A percentile compares a stretch with the other conserved stretches of the same genome.
These are phyloP conservation scores for Drymonia ruficornis DNA, from an alignment of 2,888 invertebrate species.

Conservation along the genomic window DNA sequence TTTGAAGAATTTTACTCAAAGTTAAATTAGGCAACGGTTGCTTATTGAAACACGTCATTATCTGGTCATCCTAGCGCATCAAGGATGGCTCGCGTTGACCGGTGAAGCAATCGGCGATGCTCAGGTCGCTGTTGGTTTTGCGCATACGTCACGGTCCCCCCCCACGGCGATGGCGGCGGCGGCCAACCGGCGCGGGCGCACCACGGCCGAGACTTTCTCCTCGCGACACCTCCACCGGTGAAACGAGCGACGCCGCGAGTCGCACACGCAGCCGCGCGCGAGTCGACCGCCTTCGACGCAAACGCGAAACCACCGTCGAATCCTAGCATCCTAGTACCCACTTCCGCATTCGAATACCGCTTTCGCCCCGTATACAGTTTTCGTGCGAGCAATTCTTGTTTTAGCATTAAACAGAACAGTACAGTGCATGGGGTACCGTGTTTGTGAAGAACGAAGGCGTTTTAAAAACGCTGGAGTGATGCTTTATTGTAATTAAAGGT, in stretches of 20 bases:
- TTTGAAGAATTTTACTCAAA: neutral
- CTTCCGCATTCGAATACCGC: slow-evolving; percentile 71
- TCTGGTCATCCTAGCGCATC: slow-evolving; percentile 27
- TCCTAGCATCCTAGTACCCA: slow-evolving; percentile 33
- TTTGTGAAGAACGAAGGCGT: slow-evolving; percentile 38
- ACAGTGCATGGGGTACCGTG: slow-evolving; percentile 46
- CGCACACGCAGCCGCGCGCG: slow-evolving; percentile 72
- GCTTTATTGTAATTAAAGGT: slow-evolving; percentile 69
- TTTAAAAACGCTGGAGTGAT: slow-evolving; percentile 57
- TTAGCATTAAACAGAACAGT: slow-evolving; percentile 40
- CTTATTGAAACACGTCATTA: slow-evolving; percentile 26
- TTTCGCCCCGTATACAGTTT: slow-evolving; percentile 77
- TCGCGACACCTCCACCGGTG: slow-evolving; percentile 78
- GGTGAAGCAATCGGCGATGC: slow-evolving; percentile 46
- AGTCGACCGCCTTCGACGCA: slow-evolving; percentile 66
- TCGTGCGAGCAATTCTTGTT: slow-evolving; percentile 63
- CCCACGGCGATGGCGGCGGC: slow-evolving; percentile 44
- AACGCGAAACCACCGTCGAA: slow-evolving; percentile 46
- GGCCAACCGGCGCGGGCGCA: slow-evolving; percentile 71
- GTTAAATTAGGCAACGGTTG: slow-evolving; percentile 9
- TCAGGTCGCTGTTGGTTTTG: slow-evolving; percentile 66
- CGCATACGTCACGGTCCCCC: slow-evolving; percentile 74
- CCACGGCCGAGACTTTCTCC: slow-evolving; percentile 84
- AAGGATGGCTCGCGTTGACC: slow-evolving; percentile 31
- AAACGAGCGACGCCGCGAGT: slow-evolving; percentile 69